phyloP scores from a whole-genome alignment of 2,888 invertebrate genomes.

The Poecilus cupreus region DNA sequence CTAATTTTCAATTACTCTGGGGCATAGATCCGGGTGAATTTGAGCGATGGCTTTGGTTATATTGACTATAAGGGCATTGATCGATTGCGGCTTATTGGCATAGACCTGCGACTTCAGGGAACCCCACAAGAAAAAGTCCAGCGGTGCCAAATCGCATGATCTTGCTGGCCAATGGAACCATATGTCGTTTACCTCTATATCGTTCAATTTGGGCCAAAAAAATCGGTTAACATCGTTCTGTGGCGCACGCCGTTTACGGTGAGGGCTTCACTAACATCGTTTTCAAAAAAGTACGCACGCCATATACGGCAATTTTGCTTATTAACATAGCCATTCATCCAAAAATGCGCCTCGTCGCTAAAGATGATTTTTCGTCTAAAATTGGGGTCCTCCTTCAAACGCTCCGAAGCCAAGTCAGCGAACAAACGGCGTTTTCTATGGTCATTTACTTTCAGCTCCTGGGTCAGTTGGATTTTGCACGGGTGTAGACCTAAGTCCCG shows the following conservation, averaged over 20 bases:
- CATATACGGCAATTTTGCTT: too few species aligned
- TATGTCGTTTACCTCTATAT: neutral
- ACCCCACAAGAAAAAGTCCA: too few species aligned
- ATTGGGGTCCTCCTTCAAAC: conserved; percentile 61
- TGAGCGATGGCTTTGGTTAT: conserved; percentile 44
- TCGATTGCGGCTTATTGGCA: too few species aligned
- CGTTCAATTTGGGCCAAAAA: conserved; percentile 23
- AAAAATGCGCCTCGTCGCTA: too few species aligned
- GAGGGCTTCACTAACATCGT: too few species aligned
- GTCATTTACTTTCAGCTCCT: conserved; percentile 58
- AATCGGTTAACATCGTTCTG: conserved; percentile 61
- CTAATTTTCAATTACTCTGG: too few species aligned
- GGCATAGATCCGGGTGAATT: conserved; percentile 18
- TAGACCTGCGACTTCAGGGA: too few species aligned
- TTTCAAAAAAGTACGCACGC: too few species aligned
- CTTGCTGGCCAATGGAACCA: neutral
- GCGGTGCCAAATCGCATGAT: neutral
- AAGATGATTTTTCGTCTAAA: too few species aligned
- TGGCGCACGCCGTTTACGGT: too few species aligned
- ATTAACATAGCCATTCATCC: too few species aligned
- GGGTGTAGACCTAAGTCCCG: conserved; percentile 62
- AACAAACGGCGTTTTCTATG: conserved; percentile 62
- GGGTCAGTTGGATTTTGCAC: conserved; percentile 61
- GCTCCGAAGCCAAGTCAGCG: conserved; percentile 61
- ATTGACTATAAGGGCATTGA: conserved; percentile 44